Conservation (phyloP, 2,113 vertebrate genomes). For the Ardeotis arabs region DNA sequence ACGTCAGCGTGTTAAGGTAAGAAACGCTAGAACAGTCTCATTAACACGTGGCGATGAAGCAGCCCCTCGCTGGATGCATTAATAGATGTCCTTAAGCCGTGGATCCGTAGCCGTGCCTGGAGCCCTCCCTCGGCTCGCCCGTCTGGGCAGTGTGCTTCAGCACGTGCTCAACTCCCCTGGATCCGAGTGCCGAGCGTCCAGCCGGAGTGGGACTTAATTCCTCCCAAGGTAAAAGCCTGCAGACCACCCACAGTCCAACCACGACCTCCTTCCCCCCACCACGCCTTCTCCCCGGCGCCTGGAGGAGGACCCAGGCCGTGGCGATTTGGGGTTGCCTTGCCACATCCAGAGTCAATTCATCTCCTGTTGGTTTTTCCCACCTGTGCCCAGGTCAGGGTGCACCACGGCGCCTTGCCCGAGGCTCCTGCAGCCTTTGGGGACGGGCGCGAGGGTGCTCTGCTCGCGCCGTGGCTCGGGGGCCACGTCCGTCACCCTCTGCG, state of each 20-base stretch:
- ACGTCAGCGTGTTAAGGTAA: not conserved
- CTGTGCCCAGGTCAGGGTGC: not conserved
- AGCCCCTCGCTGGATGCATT: accelerated
- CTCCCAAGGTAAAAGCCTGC: not conserved
- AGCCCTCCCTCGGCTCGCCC: not conserved
- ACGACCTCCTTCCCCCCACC: not conserved
- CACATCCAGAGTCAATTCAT: not conserved
- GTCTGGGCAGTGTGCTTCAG: accelerated
- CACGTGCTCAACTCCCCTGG: accelerated
- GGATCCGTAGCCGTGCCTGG: not conserved
- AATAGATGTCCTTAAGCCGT: not conserved
- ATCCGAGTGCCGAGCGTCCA: accelerated
- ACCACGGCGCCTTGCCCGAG: accelerated
- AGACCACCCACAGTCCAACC: not conserved
- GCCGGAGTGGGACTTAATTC: not conserved
- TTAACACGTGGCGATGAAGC: accelerated
- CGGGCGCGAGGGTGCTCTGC: accelerated
- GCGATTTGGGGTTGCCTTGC: not conserved
- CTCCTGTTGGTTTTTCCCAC: not conserved
- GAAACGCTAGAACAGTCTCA: not conserved
- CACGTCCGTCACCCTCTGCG: accelerated
- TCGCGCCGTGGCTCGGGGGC: accelerated
- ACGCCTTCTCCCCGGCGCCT: accelerated
- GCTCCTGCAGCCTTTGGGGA: not conserved
- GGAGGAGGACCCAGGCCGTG: accelerated